phyloP scores from a whole-genome alignment of 2,797 vertebrate species.

The Lacerta agilis region DNA sequence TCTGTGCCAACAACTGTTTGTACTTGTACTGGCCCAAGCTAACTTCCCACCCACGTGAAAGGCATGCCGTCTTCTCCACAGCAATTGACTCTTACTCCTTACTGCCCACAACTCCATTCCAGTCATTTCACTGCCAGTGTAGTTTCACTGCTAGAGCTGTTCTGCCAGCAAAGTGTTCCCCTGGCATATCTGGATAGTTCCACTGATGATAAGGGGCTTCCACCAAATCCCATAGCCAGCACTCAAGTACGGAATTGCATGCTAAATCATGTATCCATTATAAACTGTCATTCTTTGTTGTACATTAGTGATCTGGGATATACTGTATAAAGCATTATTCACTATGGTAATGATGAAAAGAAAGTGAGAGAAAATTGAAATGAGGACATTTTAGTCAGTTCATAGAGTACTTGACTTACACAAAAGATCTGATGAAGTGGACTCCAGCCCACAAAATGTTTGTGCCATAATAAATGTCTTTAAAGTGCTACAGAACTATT shows the following conservation, averaged over 20 bases:
- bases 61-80: neutral
- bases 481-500: neutral
- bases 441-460: neutral
- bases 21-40: neutral
- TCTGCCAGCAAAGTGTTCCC: neutral
- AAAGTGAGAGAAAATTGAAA: neutral
- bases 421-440: neutral
- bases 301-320: neutral
- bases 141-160: neutral
- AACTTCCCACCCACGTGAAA: neutral
- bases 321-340: neutral
- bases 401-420: neutral
- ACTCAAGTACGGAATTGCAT: neutral
- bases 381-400: neutral
- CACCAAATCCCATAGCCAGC: neutral
- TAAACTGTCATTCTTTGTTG: neutral
- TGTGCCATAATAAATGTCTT: neutral
- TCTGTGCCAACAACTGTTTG: conserved; percentile 36
- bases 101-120: neutral
- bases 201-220: neutral
- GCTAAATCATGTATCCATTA: neutral
- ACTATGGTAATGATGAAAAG: neutral
- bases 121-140: neutral
- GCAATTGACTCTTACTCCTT: neutral
- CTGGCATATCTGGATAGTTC: neutral